phyloP scores from a whole-genome alignment of 2,888 invertebrate species.

The Cacoxenus indagator region DNA sequence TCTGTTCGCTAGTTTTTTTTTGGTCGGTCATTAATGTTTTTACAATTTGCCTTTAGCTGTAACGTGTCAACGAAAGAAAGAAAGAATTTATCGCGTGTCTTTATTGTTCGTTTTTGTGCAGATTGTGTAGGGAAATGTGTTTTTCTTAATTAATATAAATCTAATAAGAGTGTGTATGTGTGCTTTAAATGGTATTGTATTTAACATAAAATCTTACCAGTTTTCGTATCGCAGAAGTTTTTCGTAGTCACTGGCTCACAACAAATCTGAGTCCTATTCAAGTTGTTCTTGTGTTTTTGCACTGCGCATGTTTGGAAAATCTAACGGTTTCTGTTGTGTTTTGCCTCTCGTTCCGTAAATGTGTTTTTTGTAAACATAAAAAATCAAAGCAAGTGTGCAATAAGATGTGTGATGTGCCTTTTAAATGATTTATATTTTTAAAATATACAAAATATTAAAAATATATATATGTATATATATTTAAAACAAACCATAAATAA shows the following conservation, averaged over 20 bases:
- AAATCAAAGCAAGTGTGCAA: neutral
- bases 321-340: neutral
- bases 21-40: neutral
- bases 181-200: too few relatives aligned
- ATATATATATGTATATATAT: neutral
- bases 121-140: neutral
- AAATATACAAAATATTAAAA: neutral
- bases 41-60: neutral
- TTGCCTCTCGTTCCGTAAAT: neutral
- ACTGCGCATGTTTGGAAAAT: slow-evolving; percentile 9
- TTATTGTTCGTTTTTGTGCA: neutral
- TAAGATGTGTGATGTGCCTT: neutral
- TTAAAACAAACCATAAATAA: neutral
- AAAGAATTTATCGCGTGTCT: neutral
- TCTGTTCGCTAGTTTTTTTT: too few relatives aligned
- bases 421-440: neutral
- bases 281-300: neutral
- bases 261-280: neutral
- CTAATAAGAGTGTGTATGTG: too few relatives aligned
- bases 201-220: too few relatives aligned
- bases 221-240: too few relatives aligned
- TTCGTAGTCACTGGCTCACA: neutral
- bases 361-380: neutral
- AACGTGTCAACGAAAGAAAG: neutral
- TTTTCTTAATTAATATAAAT: too few relatives aligned